Evolutionary conservation across 2,888 invertebrate species (phyloP).

Genomic region (Oegoconia quadripuncta): DNA sequence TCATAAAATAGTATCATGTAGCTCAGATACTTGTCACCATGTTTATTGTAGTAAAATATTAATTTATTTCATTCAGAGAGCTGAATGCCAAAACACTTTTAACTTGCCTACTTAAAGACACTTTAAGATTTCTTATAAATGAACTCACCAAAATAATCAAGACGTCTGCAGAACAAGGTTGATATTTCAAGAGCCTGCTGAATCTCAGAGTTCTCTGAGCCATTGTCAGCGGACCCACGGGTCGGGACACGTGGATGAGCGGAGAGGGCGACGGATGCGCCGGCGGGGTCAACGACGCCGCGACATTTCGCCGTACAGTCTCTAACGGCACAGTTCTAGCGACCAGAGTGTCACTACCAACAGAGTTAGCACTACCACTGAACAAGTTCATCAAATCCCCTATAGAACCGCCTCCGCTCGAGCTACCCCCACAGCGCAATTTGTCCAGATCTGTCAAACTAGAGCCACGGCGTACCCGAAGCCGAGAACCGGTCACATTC

Average conservation of each 20-base stretch:
- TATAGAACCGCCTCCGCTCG: conserved; percentile 81
- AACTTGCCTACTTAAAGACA: too few species aligned
- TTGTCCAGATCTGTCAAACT: conserved; percentile 87
- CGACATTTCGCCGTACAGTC: conserved; percentile 79
- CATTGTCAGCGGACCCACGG: conserved; percentile 80
- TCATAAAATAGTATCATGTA: too few species aligned
- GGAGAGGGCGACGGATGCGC: conserved; percentile 56
- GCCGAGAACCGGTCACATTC: conserved; percentile 57
- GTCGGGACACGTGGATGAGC: conserved; percentile 60
- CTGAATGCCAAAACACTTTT: too few species aligned
- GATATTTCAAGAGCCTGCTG: conserved; percentile 82
- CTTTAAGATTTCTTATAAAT: too few species aligned
- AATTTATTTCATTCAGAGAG: not conserved
- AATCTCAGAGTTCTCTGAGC: conserved; percentile 84
- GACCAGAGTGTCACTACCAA: conserved; percentile 84
- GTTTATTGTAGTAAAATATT: too few species aligned
- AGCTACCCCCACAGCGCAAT: conserved; percentile 70
- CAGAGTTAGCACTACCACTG: conserved; percentile 84
- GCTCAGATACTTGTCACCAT: too few species aligned
- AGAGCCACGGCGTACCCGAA: conserved; percentile 83
- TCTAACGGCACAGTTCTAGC: conserved; percentile 86
- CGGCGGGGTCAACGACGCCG: conserved; percentile 69
- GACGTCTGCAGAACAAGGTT: conserved; percentile 77
- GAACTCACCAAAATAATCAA: conserved; percentile 63
- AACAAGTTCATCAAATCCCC: conserved; percentile 90